Percentiles rank a stretch among this genome's conserved stretches.
phyloP scores from a whole-genome alignment of 2,113 vertebrate species.

The Erythrolamprus reginae region DNA sequence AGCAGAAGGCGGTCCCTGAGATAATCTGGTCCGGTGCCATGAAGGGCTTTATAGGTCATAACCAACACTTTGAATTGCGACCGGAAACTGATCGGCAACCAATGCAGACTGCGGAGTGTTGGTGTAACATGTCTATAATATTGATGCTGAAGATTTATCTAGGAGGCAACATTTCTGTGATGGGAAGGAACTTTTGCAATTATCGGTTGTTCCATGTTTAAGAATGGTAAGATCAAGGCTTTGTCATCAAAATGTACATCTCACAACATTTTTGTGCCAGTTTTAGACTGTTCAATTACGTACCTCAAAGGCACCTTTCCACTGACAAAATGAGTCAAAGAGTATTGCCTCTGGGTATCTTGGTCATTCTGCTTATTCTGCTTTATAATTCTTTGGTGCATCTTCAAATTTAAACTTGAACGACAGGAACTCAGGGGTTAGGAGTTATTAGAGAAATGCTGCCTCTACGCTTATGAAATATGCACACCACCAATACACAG shows the following conservation, averaged over 20 bases:
- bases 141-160: conserved; percentile 41
- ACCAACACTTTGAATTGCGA: no score
- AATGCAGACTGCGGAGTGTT: no score
- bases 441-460: conserved; percentile 69
- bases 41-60: no score
- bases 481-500: conserved; percentile 57
- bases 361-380: conserved; percentile 33
- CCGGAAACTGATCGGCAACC: no score
- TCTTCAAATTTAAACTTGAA: conserved; percentile 63
- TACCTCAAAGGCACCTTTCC: conserved; percentile 57
- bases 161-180: conserved; percentile 51
- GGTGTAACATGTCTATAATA: conserved; percentile 41
- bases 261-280: conserved; percentile 49
- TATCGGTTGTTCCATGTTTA: conserved; percentile 52
- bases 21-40: no score
- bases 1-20: no score
- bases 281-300: conserved; percentile 65
- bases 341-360: conserved; percentile 33
- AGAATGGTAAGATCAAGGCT: conserved; percentile 38
- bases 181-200: conserved; percentile 56
- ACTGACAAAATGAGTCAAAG: conserved; percentile 58
- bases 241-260: conserved; percentile 44
- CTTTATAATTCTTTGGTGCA: conserved; percentile 57
- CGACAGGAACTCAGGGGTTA: conserved; percentile 58
- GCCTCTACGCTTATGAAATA: conserved; percentile 68